Base-by-base conservation (phyloP, 2,797 vertebrate genomes). In the Manis javanica region DNA sequence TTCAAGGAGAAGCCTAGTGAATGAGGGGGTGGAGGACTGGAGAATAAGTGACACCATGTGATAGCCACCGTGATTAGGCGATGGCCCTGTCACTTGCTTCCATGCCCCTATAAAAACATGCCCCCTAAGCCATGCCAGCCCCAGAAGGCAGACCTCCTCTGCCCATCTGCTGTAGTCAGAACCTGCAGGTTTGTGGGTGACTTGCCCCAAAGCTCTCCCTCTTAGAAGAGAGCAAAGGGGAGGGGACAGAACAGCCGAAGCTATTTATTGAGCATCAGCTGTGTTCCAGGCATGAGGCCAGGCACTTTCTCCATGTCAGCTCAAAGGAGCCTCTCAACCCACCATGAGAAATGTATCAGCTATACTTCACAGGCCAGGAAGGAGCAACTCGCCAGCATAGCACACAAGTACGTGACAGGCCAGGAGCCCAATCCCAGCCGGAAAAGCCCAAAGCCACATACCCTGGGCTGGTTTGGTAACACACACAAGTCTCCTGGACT, bases 31-130 rank as follows among this genome's bases (percentile, higher is more conserved):
- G 11, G 15, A 59, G 79, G 34, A 18, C 49, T 61, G 34, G 46
- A 68, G 5, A 46, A 8, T 26, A 37, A 51, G 46, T 5, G 49
- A 39, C 46, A 15, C 55, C 2, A 2, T 4, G 4, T 37, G 61
- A 71, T 34, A 10, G 46, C n/a, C 71, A 59, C 0, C 0, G 34
- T 3, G 21, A 11, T 26, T 0, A 53, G 26, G 51, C 8, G 0
- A 16, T 13, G 63, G 26, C 34, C 59, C 31, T 51, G 37, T 15
- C 26, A 1, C 61, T 59, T 14, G 18, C 19, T 57, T 18, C 49
- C 42, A 5, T 9, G 53, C 5, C 64, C 16, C 46, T 61, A 1
- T 49, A 39, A 42, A 71, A 87, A 42, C 8, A 3, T 4, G 23
- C n/a, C 57, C 51, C 4, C 21, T 37, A 23, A 78, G 39, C 59